Evolutionary conservation across 2,113 vertebrate species (phyloP), one percentile per base, ranked within the genome.

Genomic region (Myotis davidii): DNA sequence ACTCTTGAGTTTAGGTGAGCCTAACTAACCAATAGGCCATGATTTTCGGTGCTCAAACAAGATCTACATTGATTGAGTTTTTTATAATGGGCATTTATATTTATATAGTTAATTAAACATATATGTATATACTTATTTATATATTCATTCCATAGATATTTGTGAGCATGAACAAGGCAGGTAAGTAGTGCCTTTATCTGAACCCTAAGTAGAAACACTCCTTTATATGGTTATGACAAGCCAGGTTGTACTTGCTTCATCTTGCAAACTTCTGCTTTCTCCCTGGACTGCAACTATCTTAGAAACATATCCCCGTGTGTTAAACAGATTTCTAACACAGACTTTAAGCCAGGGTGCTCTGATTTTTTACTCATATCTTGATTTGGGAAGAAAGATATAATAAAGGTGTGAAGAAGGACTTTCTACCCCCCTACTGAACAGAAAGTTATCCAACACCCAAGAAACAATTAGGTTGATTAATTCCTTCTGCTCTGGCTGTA

Each of bases 401-500:
- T 50, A 23, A 42, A n/a, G 10, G n/a, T 81, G 4, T 88, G 39
- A 92, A 88, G 29, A 94, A 96, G 84, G 37, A 45, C 10, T 83
- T 52, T 85, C 77, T 86, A 27, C 2, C 11, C 16, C 85, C 10
- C n/a, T n/a, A 12, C 21, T 82, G 39, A 90, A 56, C 48, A 95
- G 54, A 17, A 37, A 95, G 34, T 92, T 83, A 95, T 20, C 56
- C 73, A 90, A 94, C 23, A 92, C 81, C 82, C 81, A 94, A 70
- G 48, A 90, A 83, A 83, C 39, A 96, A 90, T 94, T 81, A 64
- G 56, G 11, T 8, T 88, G 39, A 94, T 95, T 90, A 72, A 12
- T 95, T 91, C 89, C 88, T 96, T 95, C 90, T 92, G 78, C 37
- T 94, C 37, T 72, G 82, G 39, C 50, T 94, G 45, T 17, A 74